Conservation (phyloP, 1,140 invertebrate species). For the Solenopsis fugax region DNA sequence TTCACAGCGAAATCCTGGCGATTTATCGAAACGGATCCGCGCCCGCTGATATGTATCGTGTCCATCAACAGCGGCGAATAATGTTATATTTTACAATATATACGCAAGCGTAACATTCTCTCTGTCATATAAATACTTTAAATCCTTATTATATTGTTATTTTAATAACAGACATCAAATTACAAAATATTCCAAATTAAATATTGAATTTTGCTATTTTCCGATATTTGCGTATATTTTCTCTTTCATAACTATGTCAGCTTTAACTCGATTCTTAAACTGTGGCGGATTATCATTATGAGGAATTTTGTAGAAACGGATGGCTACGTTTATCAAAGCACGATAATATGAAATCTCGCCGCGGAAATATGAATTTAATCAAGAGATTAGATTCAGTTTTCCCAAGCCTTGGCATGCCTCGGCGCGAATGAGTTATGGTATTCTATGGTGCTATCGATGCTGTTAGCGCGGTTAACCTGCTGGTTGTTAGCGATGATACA, state of each 20-base stretch:
- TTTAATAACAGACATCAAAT: background rate
- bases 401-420: slow-evolving; percentile 35
- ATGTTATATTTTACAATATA: background rate
- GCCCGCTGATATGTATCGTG: background rate
- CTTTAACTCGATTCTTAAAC: background rate
- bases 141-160: background rate
- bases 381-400: slow-evolving; percentile 62
- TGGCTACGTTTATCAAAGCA: slow-evolving; percentile 14
- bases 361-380: slow-evolving; percentile 54
- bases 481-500: slow-evolving; percentile 74
- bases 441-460: slow-evolving; percentile 68
- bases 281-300: background rate
- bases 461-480: slow-evolving; percentile 68
- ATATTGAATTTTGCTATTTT: background rate
- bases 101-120: background rate
- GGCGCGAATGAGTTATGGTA: slow-evolving; percentile 60
- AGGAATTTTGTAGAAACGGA: background rate
- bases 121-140: background rate
- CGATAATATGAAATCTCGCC: slow-evolving; percentile 17
- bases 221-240: background rate
- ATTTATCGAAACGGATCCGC: slow-evolving; percentile 30
- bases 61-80: background rate
- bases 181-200: background rate
- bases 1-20: slow-evolving; percentile 3
- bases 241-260: background rate